Percentiles rank a stretch among this genome's conserved stretches.
Evolutionary conservation across 1,140 invertebrate genomes (phyloP).

Genomic region (Drosophila trapezifrons): DNA sequence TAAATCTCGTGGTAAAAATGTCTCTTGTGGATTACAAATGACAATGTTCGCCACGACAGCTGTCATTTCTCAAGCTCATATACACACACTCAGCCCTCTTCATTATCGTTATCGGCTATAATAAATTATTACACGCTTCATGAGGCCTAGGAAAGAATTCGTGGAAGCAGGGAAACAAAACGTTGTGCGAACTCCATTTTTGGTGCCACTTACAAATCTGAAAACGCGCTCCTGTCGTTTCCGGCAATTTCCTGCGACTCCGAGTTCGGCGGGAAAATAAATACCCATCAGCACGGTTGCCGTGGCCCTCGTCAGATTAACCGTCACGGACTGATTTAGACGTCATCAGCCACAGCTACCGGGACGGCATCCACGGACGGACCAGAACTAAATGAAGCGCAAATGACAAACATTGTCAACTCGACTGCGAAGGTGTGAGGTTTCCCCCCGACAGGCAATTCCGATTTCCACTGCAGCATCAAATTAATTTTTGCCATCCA

Average conservation of each 20-base stretch:
- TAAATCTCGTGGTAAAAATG: neutral
- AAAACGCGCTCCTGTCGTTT: slow-evolving; percentile 3
- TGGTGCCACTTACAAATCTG: slow-evolving; percentile 11
- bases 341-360: slow-evolving; percentile 10
- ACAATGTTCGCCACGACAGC: neutral
- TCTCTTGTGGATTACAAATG: slow-evolving; percentile 6
- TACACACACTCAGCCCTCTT: slow-evolving; percentile 1
- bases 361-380: neutral
- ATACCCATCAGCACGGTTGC: neutral
- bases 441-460: slow-evolving; percentile 8
- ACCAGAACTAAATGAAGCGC: slow-evolving; percentile 50
- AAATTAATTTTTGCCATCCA: slow-evolving; percentile 38
- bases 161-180: slow-evolving; percentile 6
- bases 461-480: neutral
- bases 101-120: slow-evolving; percentile 15
- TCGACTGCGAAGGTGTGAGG: neutral
- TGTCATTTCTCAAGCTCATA: slow-evolving; percentile 10
- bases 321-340: slow-evolving; percentile 32
- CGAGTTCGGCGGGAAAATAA: slow-evolving; percentile 4
- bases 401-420: slow-evolving; percentile 55
- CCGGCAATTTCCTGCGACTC: slow-evolving; percentile 10
- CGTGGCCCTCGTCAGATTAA: neutral
- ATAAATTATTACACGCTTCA: slow-evolving; percentile 11
- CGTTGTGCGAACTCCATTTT: slow-evolving; percentile 1
- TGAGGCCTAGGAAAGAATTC: neutral